Evolutionary conservation across 2,797 vertebrate species (phyloP), one percentile per base, ranked within the genome.

Genomic region (Eremophila alpestris): DNA sequence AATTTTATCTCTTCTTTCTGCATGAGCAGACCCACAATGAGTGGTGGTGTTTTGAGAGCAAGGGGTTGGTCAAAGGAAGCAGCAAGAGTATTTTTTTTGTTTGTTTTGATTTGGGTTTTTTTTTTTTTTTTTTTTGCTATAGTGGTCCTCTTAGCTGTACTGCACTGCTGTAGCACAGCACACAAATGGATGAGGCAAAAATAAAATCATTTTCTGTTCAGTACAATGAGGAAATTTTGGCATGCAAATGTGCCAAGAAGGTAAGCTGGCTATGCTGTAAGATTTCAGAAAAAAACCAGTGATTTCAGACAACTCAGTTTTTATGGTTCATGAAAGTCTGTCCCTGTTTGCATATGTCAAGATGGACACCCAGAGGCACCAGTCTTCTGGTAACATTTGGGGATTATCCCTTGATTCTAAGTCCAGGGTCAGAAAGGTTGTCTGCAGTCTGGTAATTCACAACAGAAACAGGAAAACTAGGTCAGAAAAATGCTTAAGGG

Each of bases 401-500:
- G 29, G 27, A 38, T 73, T 89, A 79, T 79, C 40, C 51, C 67
- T 52, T 89, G 41, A 73, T 92, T 79, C 34, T 29, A 30, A 82
- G 56, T 79, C 40, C 7, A 38, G 55, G 40, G 67, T 93, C 87
- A 62, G 40, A 90, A 74, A 87, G 59, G 52, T 79, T 86, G 70
- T 68, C 68, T 87, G 59, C 78, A 60, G 63, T 41, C 60, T 93
- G 19, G 24, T 70, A 89, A 87, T 84, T 84, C 74, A 63, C 60
- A 77, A 55, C 40, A 78, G 56, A 82, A 91, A 82, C 10, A 63
- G 59, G 70, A 91, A 95, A 93, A 80, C 45, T 74, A 41, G 51
- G 83, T 95, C 83, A 90, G 41, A 84, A 81, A 90, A 86, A 82
- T 56, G 67, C 81, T 89, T 70, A 79, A 84, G 63, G 67, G 70